phyloP scores from a whole-genome alignment of 2,888 invertebrate species.

The Ommatoiulus sabulosus region DNA sequence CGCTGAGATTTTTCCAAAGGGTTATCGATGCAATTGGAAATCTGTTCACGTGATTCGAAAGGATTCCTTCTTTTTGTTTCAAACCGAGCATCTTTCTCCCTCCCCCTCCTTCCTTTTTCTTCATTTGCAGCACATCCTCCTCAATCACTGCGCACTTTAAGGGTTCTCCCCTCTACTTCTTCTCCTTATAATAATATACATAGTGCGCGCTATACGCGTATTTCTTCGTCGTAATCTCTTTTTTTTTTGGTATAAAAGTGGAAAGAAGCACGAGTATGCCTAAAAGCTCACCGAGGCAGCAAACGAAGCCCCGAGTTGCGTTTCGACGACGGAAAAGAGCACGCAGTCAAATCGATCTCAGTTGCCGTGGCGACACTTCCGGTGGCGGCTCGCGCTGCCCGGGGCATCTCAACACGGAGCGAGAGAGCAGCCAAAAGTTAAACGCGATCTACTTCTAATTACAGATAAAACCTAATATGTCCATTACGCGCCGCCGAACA shows the following conservation, averaged over 20 bases:
- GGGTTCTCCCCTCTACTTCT: background rate
- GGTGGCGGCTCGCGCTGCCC: slow-evolving; percentile 46
- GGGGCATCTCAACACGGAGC: slow-evolving; percentile 49
- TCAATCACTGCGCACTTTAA: slow-evolving; percentile 18
- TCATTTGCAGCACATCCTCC: slow-evolving; percentile 31
- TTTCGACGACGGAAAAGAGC: slow-evolving; percentile 1
- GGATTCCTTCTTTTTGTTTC: background rate
- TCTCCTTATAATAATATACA: slow-evolving; percentile 14
- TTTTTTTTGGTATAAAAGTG: slow-evolving; percentile 12
- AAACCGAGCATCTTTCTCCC: background rate
- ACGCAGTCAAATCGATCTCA: slow-evolving; percentile 52
- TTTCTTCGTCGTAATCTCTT: background rate
- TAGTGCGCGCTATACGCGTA: background rate
- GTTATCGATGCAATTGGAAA: background rate
- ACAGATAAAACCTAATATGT: slow-evolving; percentile 53
- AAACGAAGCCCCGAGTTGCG: slow-evolving; percentile 45
- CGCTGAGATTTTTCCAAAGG: background rate
- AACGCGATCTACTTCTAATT: slow-evolving; percentile 54
- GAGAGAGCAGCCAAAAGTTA: slow-evolving; percentile 54
- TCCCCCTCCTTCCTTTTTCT: background rate
- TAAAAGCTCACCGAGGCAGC: slow-evolving; percentile 51
- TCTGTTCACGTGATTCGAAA: background rate
- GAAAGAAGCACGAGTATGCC: slow-evolving; percentile 19
- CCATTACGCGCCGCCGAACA: background rate
- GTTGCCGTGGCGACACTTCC: slow-evolving; percentile 54